Evolutionary conservation across 92 coral and sea anemone genomes (phyloP), one percentile per base, ranked within the genome.

Genomic region (Epizoanthus scotinus): DNA sequence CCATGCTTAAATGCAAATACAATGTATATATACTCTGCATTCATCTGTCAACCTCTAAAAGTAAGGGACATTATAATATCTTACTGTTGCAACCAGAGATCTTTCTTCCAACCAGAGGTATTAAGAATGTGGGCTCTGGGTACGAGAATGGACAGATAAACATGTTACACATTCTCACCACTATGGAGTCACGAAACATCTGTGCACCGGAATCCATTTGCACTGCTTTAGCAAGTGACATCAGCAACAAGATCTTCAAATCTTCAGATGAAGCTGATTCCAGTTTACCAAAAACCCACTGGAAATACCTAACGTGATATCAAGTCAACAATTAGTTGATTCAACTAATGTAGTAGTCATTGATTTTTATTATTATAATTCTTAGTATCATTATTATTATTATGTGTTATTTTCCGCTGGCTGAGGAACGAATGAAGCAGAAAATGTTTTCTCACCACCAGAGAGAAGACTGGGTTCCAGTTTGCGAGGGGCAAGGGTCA

Each of bases 201-300:
- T 95, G 97, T 65, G 89, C 86, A 55, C 89, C 84, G 0, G 90
- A 89, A 60, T 93, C 98, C 88, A 87, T 85, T 82, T 68, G 50
- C 20, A 29, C 53, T 82, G 94, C 99, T 94, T 95, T 95, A 67
- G 91, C 82, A 34, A 95, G 87, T 6, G 97, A 90, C 62, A 82
- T 87, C 50, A 95, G 85, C 19, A 95, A 58, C 17, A 93, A 36
- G 52, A 90, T 87, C 77, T 95, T 95, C 66, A 91, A 84, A 7
- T 95, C 99, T 77, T 95, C 99, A 0, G 98, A 89, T 13, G 91
- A 77, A 42, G 99, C 87, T 18, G 99, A 83, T 66, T 93, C 94
- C 78, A 95, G 86, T 77, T 93, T 95, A 57, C 85, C 72, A 34
- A 95, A 90, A 42, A 95, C 73, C 98, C 94, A 91, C 77, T 93